Evolutionary conservation across 2,888 invertebrate genomes (phyloP).

Genomic region (Stegana nigrithorax): DNA sequence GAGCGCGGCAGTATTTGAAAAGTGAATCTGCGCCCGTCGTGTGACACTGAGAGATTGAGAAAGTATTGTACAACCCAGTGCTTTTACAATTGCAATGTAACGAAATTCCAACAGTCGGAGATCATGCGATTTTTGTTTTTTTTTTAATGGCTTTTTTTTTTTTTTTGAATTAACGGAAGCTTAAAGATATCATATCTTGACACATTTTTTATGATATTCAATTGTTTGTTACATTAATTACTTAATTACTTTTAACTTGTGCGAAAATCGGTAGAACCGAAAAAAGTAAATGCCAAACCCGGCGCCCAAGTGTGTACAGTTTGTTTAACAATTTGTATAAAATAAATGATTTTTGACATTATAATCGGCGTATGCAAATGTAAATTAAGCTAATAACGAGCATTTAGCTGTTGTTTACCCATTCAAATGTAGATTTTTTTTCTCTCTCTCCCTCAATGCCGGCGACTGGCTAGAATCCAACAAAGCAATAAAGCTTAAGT

Average conservation of each 20-base stretch:
- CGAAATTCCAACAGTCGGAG: constrained; percentile 30
- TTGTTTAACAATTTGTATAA: too few relatives aligned
- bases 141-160: not conserved
- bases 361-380: constrained; percentile 2
- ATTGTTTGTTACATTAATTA: constrained; percentile 35
- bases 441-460: too few relatives aligned
- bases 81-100: too few relatives aligned
- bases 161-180: not conserved
- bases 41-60: constrained; percentile 28
- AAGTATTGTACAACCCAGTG: too few relatives aligned
- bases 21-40: not conserved
- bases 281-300: too few relatives aligned
- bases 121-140: not conserved
- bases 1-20: not conserved
- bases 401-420: not conserved
- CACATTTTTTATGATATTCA: not conserved
- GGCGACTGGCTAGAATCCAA: too few relatives aligned
- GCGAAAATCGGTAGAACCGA: too few relatives aligned
- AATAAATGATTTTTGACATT: not conserved
- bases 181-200: not conserved
- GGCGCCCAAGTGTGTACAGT: too few relatives aligned
- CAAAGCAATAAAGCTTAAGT: too few relatives aligned
- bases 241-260: constrained; percentile 28
- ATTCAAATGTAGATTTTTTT: too few relatives aligned
- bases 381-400: not conserved